phyloP scores from a whole-genome alignment of 2,888 invertebrate species.

The Saturnia pavonia region DNA sequence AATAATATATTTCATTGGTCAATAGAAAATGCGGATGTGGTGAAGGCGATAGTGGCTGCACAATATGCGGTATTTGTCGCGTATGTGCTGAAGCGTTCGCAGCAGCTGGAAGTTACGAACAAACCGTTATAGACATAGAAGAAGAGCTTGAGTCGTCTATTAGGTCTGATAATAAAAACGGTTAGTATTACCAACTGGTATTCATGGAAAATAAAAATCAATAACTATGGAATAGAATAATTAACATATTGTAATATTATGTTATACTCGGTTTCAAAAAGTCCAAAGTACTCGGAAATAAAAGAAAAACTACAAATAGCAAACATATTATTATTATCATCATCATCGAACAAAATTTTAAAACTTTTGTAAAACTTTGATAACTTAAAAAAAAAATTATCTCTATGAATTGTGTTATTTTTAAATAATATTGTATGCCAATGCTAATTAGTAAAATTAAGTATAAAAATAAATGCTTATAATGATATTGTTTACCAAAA shows the following conservation, averaged over 20 bases:
- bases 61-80: conserved; percentile 95
- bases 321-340: no score
- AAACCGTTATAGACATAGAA: conserved; percentile 40
- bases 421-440: no score
- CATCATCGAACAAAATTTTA: no score
- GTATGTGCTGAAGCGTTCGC: conserved; percentile 86
- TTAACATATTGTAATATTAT: not conserved
- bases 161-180: conserved; percentile 34
- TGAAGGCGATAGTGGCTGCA: conserved; percentile 96
- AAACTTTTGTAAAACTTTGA: no score
- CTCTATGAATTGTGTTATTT: no score
- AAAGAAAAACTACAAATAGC: no score
- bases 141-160: conserved; percentile 43
- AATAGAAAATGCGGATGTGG: conserved; percentile 96
- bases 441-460: no score
- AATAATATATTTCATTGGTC: not conserved
- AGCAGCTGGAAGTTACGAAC: conserved; percentile 33
- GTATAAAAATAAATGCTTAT: no score
- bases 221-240: not conserved
- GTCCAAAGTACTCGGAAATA: no score
- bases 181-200: conserved; percentile 27
- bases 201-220: not conserved
- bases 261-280: no score
- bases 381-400: no score
- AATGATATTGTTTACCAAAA: no score